A percentile compares a stretch with the other conserved stretches of the same genome.
These are phyloP conservation scores for Serrognathus titanus DNA, from an alignment of 2,888 invertebrate species.

Conservation along the genomic window DNA sequence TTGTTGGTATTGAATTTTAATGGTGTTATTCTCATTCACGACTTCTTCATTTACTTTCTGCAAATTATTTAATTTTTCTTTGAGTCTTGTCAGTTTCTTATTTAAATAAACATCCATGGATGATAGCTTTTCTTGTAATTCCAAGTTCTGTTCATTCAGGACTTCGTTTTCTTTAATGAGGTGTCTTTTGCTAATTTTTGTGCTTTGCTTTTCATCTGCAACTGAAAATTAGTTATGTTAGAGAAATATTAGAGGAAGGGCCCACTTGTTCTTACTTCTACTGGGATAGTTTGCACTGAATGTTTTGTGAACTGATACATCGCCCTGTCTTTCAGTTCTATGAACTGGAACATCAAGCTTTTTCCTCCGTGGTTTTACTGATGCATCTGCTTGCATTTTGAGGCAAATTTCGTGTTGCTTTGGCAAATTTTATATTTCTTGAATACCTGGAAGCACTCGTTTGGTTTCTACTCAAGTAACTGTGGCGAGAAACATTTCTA, in stretches of 20 bases:
- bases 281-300: slow-evolving; percentile 15
- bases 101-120: slow-evolving; percentile 50
- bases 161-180: slow-evolving; percentile 54
- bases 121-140: slow-evolving; percentile 53
- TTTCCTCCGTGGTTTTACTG: slow-evolving; percentile 35
- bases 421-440: slow-evolving; percentile 14
- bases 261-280: neutral
- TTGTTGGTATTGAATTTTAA: slow-evolving; percentile 53
- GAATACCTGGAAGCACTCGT: slow-evolving; percentile 29
- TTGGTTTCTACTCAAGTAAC: neutral
- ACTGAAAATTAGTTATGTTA: neutral
- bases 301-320: slow-evolving; percentile 13
- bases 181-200: slow-evolving; percentile 32
- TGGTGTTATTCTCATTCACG: slow-evolving; percentile 58
- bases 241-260: no score
- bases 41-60: slow-evolving; percentile 61
- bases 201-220: slow-evolving; percentile 8
- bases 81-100: slow-evolving; percentile 60
- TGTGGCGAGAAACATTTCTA: neutral
- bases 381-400: slow-evolving; percentile 20
- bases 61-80: slow-evolving; percentile 59
- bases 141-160: slow-evolving; percentile 54
- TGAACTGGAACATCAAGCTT: slow-evolving; percentile 40
- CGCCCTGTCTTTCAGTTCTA: slow-evolving; percentile 14
- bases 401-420: neutral